phyloP scores from a whole-genome alignment of 1,140 invertebrate species.

The Solenopsis invicta region DNA sequence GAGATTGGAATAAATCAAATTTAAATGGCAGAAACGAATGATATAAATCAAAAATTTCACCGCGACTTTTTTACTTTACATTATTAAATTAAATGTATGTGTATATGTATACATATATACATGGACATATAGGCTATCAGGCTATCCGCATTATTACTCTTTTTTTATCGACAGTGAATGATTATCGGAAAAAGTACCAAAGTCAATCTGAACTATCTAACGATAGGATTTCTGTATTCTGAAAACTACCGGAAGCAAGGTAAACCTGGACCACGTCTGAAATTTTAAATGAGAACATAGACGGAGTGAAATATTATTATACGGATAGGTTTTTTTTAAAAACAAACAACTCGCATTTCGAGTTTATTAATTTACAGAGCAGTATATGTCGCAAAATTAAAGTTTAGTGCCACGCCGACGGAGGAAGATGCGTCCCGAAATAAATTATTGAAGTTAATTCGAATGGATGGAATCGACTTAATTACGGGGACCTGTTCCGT shows the following conservation, averaged over 20 bases:
- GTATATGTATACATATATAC: neutral
- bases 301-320: too few relatives aligned
- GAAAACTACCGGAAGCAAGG: too few relatives aligned
- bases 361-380: neutral
- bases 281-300: too few relatives aligned
- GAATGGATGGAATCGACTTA: constrained; percentile 61
- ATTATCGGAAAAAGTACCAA: too few relatives aligned
- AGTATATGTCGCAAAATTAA: neutral
- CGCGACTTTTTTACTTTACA: neutral
- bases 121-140: too few relatives aligned
- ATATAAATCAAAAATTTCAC: neutral
- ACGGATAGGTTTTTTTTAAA: too few relatives aligned
- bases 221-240: too few relatives aligned
- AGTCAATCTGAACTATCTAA: too few relatives aligned
- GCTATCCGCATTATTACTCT: too few relatives aligned
- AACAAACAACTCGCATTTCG: neutral
- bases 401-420: neutral
- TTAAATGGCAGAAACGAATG: neutral
- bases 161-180: too few relatives aligned
- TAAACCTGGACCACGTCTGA: too few relatives aligned
- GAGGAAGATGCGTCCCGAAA: constrained; percentile 13
- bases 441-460: constrained; percentile 59
- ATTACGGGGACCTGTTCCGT: constrained; percentile 53
- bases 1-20: constrained; percentile 38
- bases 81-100: neutral